These are phyloP conservation scores for Nasonovia ribisnigri DNA, from an alignment of 2,888 invertebrate genomes.

Conservation along the genomic window DNA sequence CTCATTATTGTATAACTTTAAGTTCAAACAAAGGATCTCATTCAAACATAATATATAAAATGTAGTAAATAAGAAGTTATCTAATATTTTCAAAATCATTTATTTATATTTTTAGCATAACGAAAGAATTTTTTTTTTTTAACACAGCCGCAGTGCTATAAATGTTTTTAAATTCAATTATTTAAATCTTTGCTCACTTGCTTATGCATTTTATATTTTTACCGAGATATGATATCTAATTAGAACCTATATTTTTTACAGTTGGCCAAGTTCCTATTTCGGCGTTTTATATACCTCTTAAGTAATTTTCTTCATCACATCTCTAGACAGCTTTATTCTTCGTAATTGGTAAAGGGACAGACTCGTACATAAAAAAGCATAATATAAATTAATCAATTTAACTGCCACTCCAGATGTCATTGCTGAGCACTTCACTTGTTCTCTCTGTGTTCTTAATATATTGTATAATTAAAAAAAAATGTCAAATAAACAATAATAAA, in stretches of 20 bases:
- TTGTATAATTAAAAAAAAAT: background rate
- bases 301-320: background rate
- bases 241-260: slow-evolving; percentile 6
- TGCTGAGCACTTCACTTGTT: background rate
- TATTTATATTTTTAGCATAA: background rate
- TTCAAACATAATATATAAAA: too few species aligned
- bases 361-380: slow-evolving; percentile 19
- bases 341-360: background rate
- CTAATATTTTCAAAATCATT: background rate
- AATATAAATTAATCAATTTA: slow-evolving; percentile 8
- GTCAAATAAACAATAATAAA: background rate
- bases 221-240: slow-evolving; percentile 16
- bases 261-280: slow-evolving; percentile 33
- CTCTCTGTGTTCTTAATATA: background rate
- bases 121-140: background rate
- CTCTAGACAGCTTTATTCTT: slow-evolving; percentile 20
- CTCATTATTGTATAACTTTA: too few species aligned
- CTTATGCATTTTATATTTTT: background rate
- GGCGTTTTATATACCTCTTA: background rate
- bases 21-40: too few species aligned
- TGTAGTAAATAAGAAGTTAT: too few species aligned
- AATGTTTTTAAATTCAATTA: slow-evolving; percentile 42
- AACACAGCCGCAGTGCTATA: background rate
- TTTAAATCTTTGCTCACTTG: background rate
- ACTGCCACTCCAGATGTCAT: slow-evolving; percentile 6